Percentiles rank a stretch among this genome's conserved stretches.
Evolutionary conservation across 2,113 vertebrate genomes (phyloP).

Genomic region (Peucedramus taeniatus): DNA sequence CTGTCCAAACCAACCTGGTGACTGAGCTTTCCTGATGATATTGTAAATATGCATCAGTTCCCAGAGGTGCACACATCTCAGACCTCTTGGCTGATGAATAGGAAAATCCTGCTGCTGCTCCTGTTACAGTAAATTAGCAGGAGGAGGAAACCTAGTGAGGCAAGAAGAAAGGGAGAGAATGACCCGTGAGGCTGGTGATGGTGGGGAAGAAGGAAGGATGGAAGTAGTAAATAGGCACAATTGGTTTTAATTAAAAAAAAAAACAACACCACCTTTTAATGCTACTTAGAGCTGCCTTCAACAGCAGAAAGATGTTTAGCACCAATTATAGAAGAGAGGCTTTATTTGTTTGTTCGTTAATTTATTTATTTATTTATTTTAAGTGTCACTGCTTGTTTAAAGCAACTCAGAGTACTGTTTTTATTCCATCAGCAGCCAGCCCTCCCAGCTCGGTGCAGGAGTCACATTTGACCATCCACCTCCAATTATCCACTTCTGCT

Average conservation of each 20-base stretch:
- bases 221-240: background rate
- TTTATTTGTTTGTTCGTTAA: too few relatives aligned
- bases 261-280: background rate
- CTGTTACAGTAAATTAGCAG: background rate
- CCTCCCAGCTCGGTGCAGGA: background rate
- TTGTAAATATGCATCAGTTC: slow-evolving; percentile 19
- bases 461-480: background rate
- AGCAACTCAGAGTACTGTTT: background rate
- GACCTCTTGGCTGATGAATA: background rate
- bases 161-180: background rate
- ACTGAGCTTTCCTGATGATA: background rate
- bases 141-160: background rate
- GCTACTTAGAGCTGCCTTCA: background rate
- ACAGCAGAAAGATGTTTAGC: background rate
- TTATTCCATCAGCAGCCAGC: background rate
- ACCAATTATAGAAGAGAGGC: background rate
- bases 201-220: background rate
- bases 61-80: background rate
- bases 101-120: background rate
- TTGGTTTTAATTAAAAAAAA: background rate
- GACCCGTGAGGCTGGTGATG: background rate
- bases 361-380: background rate
- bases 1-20: background rate
- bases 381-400: background rate
- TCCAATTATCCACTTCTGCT: background rate